Evolutionary conservation across 2,113 vertebrate genomes (phyloP), one percentile per base, ranked within the genome.

Genomic region (Argyrosomus japonicus): DNA sequence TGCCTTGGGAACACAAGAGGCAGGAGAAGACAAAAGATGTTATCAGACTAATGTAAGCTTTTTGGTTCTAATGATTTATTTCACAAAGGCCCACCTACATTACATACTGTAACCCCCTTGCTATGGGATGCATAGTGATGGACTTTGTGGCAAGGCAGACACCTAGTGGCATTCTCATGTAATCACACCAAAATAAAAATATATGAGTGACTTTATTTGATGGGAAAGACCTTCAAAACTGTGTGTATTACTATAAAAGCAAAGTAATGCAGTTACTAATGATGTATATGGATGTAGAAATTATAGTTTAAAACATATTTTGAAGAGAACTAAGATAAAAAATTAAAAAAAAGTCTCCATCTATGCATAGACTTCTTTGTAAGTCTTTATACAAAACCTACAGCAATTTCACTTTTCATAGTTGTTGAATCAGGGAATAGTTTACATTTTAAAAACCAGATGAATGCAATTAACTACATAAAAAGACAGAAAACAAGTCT

Each of bases 1-100:
- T 2, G 97, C 97, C 98, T 99, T 43, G 19, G 50, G 72, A 79
- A 84, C 12, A 65, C 21, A 82, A 60, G 63, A 57, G 43, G 53
- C 8, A 63, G 68, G 54, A 74, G 51, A 64, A 45, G 29, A 48
- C 21, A 62, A 36, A 58, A 62, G 29, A 68, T 70, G 23, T 47
- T 68, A 47, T 47, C 69, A 72, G 50, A 60, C 25, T 36, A 58
- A 56, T 72, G 56, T 10, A 57, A 62, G 48, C 23, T 40, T 18
- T 75, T 53, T 57, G 4, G 5, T 18, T 15, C 45, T 15, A 17
- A 57, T 27, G 3, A 40, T 82, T 67, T 36, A 53, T 80, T 51
- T 78, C 67, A 61, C 54, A 72, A 72, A 70, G n/a, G 61, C 27
- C 29, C 53, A 63, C 15, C 40, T 19, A 58, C 5, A 76, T 65